Evolutionary conservation across 1,140 invertebrate genomes (phyloP).

Genomic region (Drosophila murphyi): DNA sequence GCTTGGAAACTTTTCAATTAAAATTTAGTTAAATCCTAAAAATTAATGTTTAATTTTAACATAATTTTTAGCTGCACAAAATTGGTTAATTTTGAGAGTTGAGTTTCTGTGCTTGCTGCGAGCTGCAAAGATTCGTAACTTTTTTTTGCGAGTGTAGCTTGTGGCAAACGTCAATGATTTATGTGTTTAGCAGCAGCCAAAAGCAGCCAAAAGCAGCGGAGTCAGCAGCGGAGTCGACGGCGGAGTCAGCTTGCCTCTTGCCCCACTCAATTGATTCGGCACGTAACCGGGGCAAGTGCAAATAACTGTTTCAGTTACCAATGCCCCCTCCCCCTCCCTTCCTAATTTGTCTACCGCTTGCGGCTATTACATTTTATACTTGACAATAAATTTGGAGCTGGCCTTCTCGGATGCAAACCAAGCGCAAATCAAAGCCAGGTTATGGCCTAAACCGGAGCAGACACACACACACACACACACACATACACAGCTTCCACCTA

Average conservation of each 20-base stretch:
- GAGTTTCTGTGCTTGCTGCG: too few relatives aligned
- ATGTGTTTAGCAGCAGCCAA: constrained; percentile 48
- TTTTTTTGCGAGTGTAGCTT: background rate
- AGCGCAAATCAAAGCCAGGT: constrained; percentile 66
- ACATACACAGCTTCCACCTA: background rate
- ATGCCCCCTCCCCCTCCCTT: background rate
- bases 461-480: background rate
- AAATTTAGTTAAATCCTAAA: too few relatives aligned
- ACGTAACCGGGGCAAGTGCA: constrained; percentile 77
- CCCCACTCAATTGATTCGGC: constrained; percentile 75
- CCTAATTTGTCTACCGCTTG: constrained; percentile 12
- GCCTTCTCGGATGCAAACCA: constrained; percentile 18
- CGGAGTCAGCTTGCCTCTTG: background rate
- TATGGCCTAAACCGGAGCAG: constrained; percentile 51
- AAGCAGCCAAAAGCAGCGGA: background rate
- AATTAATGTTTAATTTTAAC: too few relatives aligned
- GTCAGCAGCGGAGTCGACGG: too few relatives aligned
- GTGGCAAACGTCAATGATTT: constrained; percentile 68
- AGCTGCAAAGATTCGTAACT: too few relatives aligned
- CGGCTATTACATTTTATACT: constrained; percentile 76
- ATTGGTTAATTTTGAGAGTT: too few relatives aligned
- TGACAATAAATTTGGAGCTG: constrained; percentile 71
- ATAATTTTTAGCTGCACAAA: too few relatives aligned
- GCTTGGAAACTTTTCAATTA: too few relatives aligned
- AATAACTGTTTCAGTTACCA: constrained; percentile 75